A percentile compares a stretch with the other conserved stretches of the same genome.
Conservation (phyloP, 2,888 invertebrate species). For the Platerodrilus igneus region DNA sequence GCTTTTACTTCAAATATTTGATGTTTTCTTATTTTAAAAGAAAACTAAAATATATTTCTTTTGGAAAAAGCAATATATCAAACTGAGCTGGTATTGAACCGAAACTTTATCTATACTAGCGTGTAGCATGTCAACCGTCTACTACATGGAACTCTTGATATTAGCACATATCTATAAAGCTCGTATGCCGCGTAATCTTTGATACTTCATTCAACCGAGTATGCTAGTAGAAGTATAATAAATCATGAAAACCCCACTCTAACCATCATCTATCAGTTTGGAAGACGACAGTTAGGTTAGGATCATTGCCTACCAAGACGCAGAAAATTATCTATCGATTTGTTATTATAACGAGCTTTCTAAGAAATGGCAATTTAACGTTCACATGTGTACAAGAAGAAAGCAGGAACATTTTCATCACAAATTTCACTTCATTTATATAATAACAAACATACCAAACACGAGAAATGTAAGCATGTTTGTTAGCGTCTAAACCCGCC, state of each 20-base stretch:
- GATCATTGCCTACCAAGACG: constrained; percentile 29
- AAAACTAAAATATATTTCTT: too few species aligned
- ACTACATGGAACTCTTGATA: constrained; percentile 45
- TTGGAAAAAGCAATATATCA: too few species aligned
- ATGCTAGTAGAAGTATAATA: constrained; percentile 45
- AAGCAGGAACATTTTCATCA: too few species aligned
- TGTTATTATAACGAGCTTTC: too few species aligned
- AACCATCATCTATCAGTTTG: constrained; percentile 41
- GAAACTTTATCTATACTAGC: too few species aligned
- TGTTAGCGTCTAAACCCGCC: constrained; percentile 43
- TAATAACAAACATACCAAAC: constrained; percentile 43
- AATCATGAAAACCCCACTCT: constrained; percentile 43
- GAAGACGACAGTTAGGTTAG: constrained; percentile 28
- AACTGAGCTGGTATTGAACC: too few species aligned
- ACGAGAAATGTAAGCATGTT: constrained; percentile 39
- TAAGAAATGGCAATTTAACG: too few species aligned
- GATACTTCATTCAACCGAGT: constrained; percentile 44
- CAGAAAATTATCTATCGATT: too few species aligned
- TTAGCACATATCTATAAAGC: constrained; percentile 42
- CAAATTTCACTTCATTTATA: constrained; percentile 37
- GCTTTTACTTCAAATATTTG: too few species aligned
- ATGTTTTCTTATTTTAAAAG: too few species aligned
- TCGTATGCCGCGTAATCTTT: constrained; percentile 45
- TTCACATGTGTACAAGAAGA: too few species aligned
- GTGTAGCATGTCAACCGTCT: too few species aligned